phyloP scores from a whole-genome alignment of 2,113 vertebrate species.

The Pygoscelis antarcticus region DNA sequence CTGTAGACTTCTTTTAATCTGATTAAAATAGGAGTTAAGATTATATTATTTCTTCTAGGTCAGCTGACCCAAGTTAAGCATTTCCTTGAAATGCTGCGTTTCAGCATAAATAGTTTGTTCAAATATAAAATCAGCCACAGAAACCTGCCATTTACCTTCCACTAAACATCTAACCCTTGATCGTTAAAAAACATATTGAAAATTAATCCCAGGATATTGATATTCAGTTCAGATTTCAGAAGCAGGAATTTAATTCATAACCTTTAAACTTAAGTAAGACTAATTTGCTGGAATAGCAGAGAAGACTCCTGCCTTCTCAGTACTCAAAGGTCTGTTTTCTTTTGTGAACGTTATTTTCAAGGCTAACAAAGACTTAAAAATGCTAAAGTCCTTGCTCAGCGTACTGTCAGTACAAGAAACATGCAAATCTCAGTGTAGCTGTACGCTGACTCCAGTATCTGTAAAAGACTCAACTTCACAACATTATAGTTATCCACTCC shows the following conservation, averaged over 20 bases:
- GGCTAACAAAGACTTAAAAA: slow-evolving; percentile 1
- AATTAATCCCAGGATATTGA: neutral
- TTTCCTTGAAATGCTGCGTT: neutral
- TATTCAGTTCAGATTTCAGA: neutral
- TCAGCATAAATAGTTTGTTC: neutral
- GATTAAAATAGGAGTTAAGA: slow-evolving; percentile 6
- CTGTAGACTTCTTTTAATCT: neutral
- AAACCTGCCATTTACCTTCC: neutral
- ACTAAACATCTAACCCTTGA: neutral
- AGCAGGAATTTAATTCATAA: neutral
- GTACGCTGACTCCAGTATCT: neutral
- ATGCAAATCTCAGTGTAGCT: neutral
- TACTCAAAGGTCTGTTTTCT: neutral
- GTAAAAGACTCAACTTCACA: neutral
- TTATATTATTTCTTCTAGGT: slow-evolving; percentile 19
- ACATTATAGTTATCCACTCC: neutral
- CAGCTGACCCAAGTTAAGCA: neutral
- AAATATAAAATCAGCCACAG: neutral
- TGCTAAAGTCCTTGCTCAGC: neutral
- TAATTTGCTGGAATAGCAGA: neutral
- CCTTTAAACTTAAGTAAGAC: slow-evolving; percentile 10
- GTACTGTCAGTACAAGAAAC: neutral
- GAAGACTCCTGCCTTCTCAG: neutral
- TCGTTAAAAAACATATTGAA: neutral
- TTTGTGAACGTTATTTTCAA: neutral